phyloP scores from a whole-genome alignment of 2,113 vertebrate genomes.

The Falcunculus frontatus region DNA sequence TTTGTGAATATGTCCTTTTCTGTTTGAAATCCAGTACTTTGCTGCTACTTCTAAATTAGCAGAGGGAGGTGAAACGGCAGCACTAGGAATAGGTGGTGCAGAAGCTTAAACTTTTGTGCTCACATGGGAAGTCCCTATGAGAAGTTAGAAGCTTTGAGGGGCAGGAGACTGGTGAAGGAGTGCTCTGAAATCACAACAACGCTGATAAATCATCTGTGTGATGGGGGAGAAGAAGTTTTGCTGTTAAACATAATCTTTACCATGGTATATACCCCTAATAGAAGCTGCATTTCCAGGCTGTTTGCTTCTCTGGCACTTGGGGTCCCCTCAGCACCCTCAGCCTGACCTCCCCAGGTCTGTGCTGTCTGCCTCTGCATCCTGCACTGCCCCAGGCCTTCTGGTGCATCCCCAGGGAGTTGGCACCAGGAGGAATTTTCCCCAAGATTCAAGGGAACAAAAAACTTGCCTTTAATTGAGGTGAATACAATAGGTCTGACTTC shows the following conservation, averaged over 20 bases:
- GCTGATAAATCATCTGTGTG: background rate
- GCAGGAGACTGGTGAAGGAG: background rate
- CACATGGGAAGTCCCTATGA: fast-evolving
- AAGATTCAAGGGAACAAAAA: background rate
- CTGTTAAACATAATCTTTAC: background rate
- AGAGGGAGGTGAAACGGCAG: background rate
- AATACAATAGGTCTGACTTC: background rate
- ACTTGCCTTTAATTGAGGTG: background rate
- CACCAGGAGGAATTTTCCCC: background rate
- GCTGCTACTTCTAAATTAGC: background rate
- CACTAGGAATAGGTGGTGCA: background rate
- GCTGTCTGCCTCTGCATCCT: background rate
- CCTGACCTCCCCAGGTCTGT: fast-evolving
- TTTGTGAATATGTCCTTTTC: background rate
- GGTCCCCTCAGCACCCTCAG: background rate
- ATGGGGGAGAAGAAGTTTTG: background rate
- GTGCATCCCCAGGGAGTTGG: background rate
- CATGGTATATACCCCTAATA: fast-evolving
- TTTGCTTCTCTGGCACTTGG: background rate
- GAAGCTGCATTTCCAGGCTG: background rate
- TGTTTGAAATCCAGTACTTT: background rate
- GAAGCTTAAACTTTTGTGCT: background rate
- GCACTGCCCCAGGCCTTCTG: fast-evolving
- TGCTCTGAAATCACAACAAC: background rate
- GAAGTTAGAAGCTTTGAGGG: background rate